Percentiles rank a stretch among this genome's conserved stretches.
These are phyloP conservation scores for Bruchidius siliquastri DNA, from an alignment of 2,888 invertebrate genomes.

Conservation along the genomic window DNA sequence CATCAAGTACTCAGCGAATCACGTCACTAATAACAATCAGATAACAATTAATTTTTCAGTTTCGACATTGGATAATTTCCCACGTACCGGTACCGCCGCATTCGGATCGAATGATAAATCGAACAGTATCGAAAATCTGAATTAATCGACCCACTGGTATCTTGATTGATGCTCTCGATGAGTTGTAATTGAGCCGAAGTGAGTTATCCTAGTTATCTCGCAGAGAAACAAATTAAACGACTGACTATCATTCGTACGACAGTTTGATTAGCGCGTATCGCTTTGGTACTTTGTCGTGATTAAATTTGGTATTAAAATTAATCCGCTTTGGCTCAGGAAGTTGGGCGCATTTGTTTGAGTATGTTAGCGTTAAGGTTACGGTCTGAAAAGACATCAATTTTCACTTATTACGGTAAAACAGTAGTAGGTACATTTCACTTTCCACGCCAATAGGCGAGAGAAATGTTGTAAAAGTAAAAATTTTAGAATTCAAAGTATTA, in stretches of 20 bases:
- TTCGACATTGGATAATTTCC: neutral
- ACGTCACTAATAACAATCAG: neutral
- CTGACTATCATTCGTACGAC: neutral
- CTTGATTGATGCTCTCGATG: constrained; percentile 8
- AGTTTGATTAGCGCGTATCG: neutral
- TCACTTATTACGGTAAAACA: too few relatives aligned
- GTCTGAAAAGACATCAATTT: too few relatives aligned
- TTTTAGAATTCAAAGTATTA: too few relatives aligned
- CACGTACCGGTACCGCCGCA: neutral
- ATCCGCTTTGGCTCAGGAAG: neutral
- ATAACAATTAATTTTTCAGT: neutral
- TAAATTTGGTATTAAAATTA: constrained; percentile 5
- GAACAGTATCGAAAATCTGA: neutral
- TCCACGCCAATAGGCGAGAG: too few relatives aligned
- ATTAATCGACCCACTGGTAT: constrained; percentile 1
- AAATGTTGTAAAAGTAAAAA: too few relatives aligned
- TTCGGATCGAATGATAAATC: neutral
- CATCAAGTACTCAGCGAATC: neutral
- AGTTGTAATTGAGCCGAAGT: constrained; percentile 3
- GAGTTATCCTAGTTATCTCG: constrained; percentile 4
- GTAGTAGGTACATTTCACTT: too few relatives aligned
- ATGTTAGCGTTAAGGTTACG: neutral
- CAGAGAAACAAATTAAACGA: constrained; percentile 8
- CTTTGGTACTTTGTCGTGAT: constrained; percentile 6
- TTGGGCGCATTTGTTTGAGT: neutral